A percentile compares a stretch with the other conserved stretches of the same genome.
Conservation (phyloP, 2,888 invertebrate genomes). For the Ichneumoninae sp. region DNA sequence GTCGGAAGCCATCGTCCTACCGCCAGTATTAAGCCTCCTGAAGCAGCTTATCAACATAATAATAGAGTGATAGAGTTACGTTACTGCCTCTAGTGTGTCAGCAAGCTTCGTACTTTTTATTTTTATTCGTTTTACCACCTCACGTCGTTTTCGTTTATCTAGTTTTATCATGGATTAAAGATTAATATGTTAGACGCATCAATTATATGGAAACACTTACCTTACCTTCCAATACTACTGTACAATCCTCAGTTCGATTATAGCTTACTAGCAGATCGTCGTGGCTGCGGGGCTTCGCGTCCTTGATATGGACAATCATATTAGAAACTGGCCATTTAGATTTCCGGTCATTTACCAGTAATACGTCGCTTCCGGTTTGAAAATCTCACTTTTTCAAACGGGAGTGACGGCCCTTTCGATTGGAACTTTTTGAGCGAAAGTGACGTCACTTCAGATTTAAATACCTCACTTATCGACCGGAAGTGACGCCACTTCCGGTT, state of each 20-base stretch:
- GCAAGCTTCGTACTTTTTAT: constrained; percentile 22
- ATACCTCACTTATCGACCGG: too few species aligned
- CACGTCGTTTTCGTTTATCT: constrained; percentile 39
- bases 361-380: too few species aligned
- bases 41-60: constrained; percentile 83
- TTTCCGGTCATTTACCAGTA: too few species aligned
- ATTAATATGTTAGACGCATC: constrained; percentile 37
- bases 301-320: too few species aligned
- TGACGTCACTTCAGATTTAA: too few species aligned
- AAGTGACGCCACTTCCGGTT: too few species aligned
- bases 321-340: too few species aligned
- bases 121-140: constrained; percentile 21
- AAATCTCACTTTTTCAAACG: too few species aligned
- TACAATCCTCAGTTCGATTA: neutral
- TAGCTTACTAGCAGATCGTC: too few species aligned
- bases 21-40: constrained; percentile 83
- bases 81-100: constrained; percentile 14
- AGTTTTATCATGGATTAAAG: constrained; percentile 50
- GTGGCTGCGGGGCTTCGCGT: too few species aligned
- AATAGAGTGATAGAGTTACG: constrained; percentile 76
- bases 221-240: constrained; percentile 10
- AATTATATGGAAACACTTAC: constrained; percentile 50
- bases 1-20: constrained; percentile 83
- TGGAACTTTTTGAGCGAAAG: too few species aligned
- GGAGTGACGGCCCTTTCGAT: too few species aligned